phyloP scores from a whole-genome alignment of 2,113 vertebrate genomes.

The Eurystomus gularis region DNA sequence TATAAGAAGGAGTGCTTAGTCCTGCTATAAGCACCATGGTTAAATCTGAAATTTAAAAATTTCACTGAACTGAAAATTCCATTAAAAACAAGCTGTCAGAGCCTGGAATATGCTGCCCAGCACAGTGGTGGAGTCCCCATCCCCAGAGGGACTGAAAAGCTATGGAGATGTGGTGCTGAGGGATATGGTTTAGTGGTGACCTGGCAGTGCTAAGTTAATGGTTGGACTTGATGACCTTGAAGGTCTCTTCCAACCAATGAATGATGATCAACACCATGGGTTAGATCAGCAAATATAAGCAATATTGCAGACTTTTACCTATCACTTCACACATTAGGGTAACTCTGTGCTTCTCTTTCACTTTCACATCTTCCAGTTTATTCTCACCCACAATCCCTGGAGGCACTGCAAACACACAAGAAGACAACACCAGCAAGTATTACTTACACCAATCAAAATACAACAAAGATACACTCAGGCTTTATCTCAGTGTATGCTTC shows the following conservation, averaged over 20 bases:
- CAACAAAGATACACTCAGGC: not conserved
- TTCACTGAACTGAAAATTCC: not conserved
- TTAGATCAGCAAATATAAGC: not conserved
- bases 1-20: not conserved
- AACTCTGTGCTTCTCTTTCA: constrained; percentile 85
- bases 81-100: not conserved
- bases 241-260: not conserved
- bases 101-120: too few species aligned
- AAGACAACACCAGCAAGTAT: not conserved
- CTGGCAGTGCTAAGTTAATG: too few species aligned
- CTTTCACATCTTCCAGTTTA: constrained; percentile 84
- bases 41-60: not conserved
- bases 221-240: too few species aligned
- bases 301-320: constrained; percentile 75
- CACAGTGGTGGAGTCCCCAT: too few species aligned
- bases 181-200: too few species aligned
- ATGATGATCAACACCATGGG: rapidly evolving
- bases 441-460: not conserved
- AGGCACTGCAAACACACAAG: constrained; percentile 78
- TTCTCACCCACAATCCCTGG: constrained; percentile 84
- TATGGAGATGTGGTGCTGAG: too few species aligned
- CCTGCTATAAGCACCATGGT: not conserved
- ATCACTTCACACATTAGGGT: constrained; percentile 87
- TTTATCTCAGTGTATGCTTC: not conserved
- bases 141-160: too few species aligned